Base-by-base conservation (phyloP, 2,888 invertebrate genomes). In the Amblyteles armatorius region DNA sequence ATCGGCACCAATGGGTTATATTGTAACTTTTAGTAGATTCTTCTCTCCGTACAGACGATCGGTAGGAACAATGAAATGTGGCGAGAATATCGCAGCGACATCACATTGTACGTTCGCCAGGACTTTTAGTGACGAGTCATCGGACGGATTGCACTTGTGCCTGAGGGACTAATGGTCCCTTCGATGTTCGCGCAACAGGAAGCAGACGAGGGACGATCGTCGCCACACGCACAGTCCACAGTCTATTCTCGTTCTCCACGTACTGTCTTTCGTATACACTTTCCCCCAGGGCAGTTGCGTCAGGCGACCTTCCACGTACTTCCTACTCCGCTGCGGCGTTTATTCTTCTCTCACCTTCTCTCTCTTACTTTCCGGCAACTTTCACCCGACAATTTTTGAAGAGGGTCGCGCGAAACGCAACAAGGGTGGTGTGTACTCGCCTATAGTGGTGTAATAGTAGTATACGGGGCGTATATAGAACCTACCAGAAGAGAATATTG, bases 401-500 rank as follows among this genome's bases (percentile, higher is more conserved):
- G 85, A 87, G 89, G 87, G 88, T 88, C 84, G 88, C 60, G 40
- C 82, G 78, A 86, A 87, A 85, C 79, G 89, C 84, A 85, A 86
- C 85, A 65, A 87, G 83, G 80, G 85, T 83, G 81, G 55, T 19
- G 63, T 33, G 78, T 72, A 60, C 68, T 63, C 63, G 29, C 6
- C 7, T 9, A 44, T 44, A 44, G 26, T 40, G 26, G 73, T 57
- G 57, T 26, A 57, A 40, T 57, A 57, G 73, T 60, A 19, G 13
- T 73, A 29, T 48, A 48, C 44, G 29, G 29, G 29, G 48, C 3
- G 26, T 13, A 13, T 57, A 22, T 36, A 50, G 33, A 19, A 74
- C 33, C n/a, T 13, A 63, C 19, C 63, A 29, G 48, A 13, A 84
- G 74, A 36, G 44, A 78, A 73, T 88, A 90, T 88, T 87, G 88